Conservation (phyloP, 2,888 invertebrate genomes). For the Trachelus iudaicus region DNA sequence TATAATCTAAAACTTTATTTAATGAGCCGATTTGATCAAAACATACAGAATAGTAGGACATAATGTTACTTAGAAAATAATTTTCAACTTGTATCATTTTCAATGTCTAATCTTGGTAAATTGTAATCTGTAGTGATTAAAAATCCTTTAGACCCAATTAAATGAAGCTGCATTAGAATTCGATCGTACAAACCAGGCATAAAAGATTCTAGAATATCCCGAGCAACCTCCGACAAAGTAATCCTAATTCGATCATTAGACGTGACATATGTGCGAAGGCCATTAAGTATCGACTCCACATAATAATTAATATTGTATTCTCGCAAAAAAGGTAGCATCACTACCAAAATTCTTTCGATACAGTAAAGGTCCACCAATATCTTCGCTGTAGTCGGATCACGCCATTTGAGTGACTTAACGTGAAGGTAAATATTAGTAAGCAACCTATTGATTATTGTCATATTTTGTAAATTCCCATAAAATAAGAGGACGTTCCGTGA, state of each 20-base stretch:
- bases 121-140: not conserved
- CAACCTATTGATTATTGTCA: not conserved
- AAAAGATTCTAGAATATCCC: not conserved
- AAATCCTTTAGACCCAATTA: not conserved
- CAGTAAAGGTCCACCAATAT: constrained; percentile 7
- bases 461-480: not conserved
- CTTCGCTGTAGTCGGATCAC: not conserved
- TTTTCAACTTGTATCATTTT: not conserved
- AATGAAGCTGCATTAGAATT: not conserved
- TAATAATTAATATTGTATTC: constrained; percentile 7
- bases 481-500: not conserved
- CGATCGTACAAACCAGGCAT: not conserved
- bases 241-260: constrained; percentile 15
- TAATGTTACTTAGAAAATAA: not conserved
- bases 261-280: constrained; percentile 16
- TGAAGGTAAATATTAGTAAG: not conserved
- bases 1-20: not conserved
- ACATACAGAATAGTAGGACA: not conserved
- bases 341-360: constrained; percentile 7
- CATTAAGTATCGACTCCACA: constrained; percentile 16
- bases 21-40: not conserved
- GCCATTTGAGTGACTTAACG: constrained; percentile 1
- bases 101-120: not conserved
- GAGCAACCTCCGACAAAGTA: constrained; percentile 8
- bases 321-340: constrained; percentile 10